Evolutionary conservation across 2,113 vertebrate genomes (phyloP).

Genomic region (Pterocles orientalis): DNA sequence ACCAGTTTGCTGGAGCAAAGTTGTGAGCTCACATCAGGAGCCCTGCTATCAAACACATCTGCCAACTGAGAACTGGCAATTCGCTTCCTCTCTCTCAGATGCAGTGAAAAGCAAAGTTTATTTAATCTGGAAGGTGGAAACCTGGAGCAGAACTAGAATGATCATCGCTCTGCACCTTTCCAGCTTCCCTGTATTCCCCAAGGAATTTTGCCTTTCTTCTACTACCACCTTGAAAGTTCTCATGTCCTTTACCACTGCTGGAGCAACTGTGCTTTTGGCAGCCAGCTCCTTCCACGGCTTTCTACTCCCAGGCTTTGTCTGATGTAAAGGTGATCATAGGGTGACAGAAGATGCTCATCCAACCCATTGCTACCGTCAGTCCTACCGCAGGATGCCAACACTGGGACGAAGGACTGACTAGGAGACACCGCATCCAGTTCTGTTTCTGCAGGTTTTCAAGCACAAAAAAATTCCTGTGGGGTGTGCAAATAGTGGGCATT

Average conservation of each 20-base stretch:
- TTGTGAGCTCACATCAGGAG: not conserved
- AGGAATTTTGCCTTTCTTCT: not conserved
- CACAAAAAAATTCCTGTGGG: not conserved
- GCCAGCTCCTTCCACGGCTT: not conserved
- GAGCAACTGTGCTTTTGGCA: not conserved
- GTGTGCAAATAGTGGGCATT: not conserved
- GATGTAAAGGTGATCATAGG: not conserved
- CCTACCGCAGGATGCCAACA: not conserved
- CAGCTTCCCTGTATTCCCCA: not conserved
- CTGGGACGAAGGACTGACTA: not conserved
- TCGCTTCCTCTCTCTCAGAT: not conserved
- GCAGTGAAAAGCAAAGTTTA: not conserved
- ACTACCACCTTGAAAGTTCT: not conserved
- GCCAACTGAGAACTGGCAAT: not conserved
- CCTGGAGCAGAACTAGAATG: not conserved
- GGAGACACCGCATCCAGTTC: not conserved
- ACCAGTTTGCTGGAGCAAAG: not conserved
- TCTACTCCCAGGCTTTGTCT: not conserved
- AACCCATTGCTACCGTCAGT: not conserved
- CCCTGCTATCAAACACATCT: not conserved
- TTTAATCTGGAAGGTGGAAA: not conserved
- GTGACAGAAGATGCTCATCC: not conserved
- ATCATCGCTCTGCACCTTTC: accelerated
- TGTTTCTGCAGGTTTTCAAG: not conserved
- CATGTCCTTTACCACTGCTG: not conserved